Evolutionary conservation across 2,888 invertebrate genomes (phyloP), one percentile per base, ranked within the genome.

Genomic region (Ecdyonurus torrentis): DNA sequence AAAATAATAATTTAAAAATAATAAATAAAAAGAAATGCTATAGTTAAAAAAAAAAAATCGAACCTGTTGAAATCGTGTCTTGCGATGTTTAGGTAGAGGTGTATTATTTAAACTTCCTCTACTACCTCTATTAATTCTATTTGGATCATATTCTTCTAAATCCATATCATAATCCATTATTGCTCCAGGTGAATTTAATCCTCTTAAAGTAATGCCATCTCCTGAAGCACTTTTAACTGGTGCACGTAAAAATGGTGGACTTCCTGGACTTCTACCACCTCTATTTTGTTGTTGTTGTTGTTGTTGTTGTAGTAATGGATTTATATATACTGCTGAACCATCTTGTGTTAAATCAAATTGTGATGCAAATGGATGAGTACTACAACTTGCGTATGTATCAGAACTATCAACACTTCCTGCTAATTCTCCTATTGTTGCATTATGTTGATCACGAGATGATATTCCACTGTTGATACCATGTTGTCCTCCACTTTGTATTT

Each of bases 311-410:
- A 20, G 55, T 62, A 67, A 61, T 50, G 69, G 68, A 65, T 68
- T 68, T 24, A 69, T 67, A 52, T 68, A 68, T 0, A 69, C 63
- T 59, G 65, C 65, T 64, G 64, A 66, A 23, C 64, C 66, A 19
- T 66, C 61, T 20, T 64, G 64, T 24, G 65, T 63, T 20, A 68
- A 63, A 24, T 69, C 69, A 60, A 83, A 86, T 80, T 90, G 89
- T 71, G 91, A 91, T 77, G 88, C 85, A 79, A 89, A 92, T 72
- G 92, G 92, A 81, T 94, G 93, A 72, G 95, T 94, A 80, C 92
- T 89, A 81, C 95, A 95, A 78, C 92, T 94, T 76, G 92, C 92
- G 78, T 92, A 96, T 69, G 95, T 95, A 78, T 95, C 95, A 72
- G 92, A 88, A 78, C 92, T 87, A 79, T 81, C 80, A 64, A 80